phyloP scores from a whole-genome alignment of 1,140 invertebrate species.

The Heliconius himera region DNA sequence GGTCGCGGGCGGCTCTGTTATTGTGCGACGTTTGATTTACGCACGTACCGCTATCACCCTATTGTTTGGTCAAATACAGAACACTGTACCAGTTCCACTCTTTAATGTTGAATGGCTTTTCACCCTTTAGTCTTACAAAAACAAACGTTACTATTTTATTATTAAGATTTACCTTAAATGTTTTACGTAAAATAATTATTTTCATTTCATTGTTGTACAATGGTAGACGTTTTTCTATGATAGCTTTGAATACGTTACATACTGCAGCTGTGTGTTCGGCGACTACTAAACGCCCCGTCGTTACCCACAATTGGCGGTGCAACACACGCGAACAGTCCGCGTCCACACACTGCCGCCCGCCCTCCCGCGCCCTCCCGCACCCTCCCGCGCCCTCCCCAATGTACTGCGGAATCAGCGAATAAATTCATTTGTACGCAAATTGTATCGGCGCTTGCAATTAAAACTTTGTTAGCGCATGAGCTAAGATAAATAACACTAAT shows the following conservation, averaged over 20 bases:
- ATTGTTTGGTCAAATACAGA: constrained; percentile 74
- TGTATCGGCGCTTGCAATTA: constrained; percentile 81
- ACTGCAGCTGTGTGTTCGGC: neutral
- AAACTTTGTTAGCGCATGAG: constrained; percentile 79
- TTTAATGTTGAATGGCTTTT: constrained; percentile 22
- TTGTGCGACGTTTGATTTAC: constrained; percentile 79
- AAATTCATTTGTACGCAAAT: constrained; percentile 82
- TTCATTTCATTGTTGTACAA: neutral
- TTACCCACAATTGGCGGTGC: constrained; percentile 76
- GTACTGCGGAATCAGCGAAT: constrained; percentile 78
- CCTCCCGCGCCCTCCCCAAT: constrained; percentile 55
- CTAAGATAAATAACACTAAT: constrained; percentile 81
- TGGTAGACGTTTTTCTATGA: neutral
- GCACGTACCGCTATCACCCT: constrained; percentile 77
- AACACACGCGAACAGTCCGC: constrained; percentile 73
- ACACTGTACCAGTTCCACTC: constrained; percentile 37
- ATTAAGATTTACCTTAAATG: neutral
- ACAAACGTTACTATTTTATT: neutral
- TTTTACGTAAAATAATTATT: neutral
- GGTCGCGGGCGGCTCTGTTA: constrained; percentile 69
- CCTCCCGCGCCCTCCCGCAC: constrained; percentile 21
- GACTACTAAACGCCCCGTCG: constrained; percentile 47
- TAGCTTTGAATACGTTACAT: neutral
- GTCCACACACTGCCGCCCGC: constrained; percentile 37
- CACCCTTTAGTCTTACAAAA: constrained; percentile 3